A percentile compares a stretch with the other conserved stretches of the same genome.
Conservation (phyloP, 2,888 invertebrate genomes). For the Xylophagus ater region DNA sequence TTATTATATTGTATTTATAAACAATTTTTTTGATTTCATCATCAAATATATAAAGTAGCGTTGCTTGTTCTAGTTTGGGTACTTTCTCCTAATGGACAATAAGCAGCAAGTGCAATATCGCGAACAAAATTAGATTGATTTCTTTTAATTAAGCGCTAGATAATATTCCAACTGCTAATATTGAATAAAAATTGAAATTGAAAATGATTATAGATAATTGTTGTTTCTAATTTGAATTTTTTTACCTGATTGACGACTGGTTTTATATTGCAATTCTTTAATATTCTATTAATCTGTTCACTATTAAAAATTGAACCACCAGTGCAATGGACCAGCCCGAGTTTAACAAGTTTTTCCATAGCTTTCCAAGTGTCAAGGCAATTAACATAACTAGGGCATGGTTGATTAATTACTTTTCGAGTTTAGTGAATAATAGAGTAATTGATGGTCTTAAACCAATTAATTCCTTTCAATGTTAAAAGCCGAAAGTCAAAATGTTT, state of each 20-base stretch:
- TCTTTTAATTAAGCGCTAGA: conserved; percentile 54
- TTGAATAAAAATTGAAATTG: conserved; percentile 46
- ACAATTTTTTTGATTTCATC: conserved; percentile 47
- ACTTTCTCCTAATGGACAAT: conserved; percentile 68
- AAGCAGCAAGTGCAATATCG: conserved; percentile 58
- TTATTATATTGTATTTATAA: conserved; percentile 51
- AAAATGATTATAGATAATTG: too few species aligned
- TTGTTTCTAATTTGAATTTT: too few species aligned
- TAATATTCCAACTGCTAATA: conserved; percentile 42
- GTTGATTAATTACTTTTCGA: too few species aligned
- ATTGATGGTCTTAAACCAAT: too few species aligned
- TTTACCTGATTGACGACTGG: conserved; percentile 51
- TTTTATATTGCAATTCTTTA: conserved; percentile 52
- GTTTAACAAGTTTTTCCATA: conserved; percentile 61
- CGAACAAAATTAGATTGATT: conserved; percentile 54
- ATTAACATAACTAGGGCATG: too few species aligned
- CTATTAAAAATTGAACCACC: conserved; percentile 83
- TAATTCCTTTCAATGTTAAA: too few species aligned
- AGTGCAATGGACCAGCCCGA: conserved; percentile 63
- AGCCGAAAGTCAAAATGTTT: too few species aligned
- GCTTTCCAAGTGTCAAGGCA: conserved; percentile 68
- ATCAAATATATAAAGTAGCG: conserved; percentile 46
- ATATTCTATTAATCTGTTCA: conserved; percentile 57
- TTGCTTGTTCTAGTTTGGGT: conserved; percentile 61
- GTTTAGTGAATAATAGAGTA: too few species aligned